These are phyloP conservation scores for Drosophila macrospina DNA, from an alignment of 2,888 invertebrate species.

Conservation along the genomic window DNA sequence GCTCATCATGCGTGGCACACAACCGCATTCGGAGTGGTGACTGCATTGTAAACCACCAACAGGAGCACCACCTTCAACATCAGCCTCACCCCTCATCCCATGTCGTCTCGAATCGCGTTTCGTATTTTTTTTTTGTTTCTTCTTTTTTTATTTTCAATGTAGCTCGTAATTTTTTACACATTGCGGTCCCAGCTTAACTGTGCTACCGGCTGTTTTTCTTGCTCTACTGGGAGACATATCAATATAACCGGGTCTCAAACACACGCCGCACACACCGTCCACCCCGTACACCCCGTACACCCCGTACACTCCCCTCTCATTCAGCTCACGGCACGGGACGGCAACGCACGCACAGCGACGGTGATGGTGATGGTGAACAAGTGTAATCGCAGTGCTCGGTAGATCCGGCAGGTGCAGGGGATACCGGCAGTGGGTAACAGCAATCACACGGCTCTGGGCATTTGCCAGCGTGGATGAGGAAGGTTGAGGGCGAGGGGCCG, in stretches of 20 bases:
- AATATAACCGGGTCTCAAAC: conserved; percentile 68
- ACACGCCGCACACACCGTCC: conserved; percentile 18
- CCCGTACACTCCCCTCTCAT: conserved; percentile 2
- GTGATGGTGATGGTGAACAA: conserved; percentile 50
- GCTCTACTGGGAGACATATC: conserved; percentile 84
- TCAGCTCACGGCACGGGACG: conserved; percentile 32
- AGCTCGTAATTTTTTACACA: conserved; percentile 82
- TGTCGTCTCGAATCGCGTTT: conserved; percentile 13
- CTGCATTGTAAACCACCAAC: conserved; percentile 8
- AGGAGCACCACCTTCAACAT: conserved; percentile 29
- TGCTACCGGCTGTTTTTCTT: conserved; percentile 71
- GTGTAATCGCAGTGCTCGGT: conserved; percentile 59
- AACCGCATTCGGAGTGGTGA: conserved; percentile 1
- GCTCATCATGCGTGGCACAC: conserved; percentile 72
- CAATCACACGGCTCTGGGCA: conserved; percentile 65
- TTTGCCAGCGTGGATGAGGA: neutral
- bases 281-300: conserved; percentile 3
- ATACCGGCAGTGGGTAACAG: conserved; percentile 25
- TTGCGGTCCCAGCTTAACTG: conserved; percentile 82
- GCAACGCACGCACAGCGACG: conserved; percentile 62
- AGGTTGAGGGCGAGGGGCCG: conserved; percentile 9
- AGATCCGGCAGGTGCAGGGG: conserved; percentile 9
- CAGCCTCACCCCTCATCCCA: conserved; percentile 39
- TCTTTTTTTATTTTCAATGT: conserved; percentile 61
- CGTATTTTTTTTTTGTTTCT: conserved; percentile 24